A percentile compares a stretch with the other conserved stretches of the same genome.
phyloP scores from a whole-genome alignment of 2,797 vertebrate species.

The Leuciscus waleckii region DNA sequence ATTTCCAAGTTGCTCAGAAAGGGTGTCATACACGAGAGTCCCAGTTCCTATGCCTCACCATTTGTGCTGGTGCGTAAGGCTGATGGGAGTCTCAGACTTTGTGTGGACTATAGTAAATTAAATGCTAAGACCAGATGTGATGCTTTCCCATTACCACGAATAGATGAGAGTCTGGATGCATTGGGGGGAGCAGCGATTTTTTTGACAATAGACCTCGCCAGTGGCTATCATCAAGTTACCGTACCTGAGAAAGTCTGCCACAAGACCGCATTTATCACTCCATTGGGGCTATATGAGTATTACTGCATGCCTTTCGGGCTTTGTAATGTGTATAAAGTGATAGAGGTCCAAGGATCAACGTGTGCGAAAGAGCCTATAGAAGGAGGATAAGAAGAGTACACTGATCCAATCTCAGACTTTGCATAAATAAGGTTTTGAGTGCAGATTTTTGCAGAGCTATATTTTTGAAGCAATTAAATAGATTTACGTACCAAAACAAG shows the following conservation, averaged over 20 bases:
- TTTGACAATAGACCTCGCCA: neutral
- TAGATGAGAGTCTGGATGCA: neutral
- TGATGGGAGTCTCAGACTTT: neutral
- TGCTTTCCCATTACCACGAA: neutral
- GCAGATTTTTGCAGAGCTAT: too few relatives aligned
- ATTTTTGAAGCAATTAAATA: too few relatives aligned
- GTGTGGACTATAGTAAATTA: neutral
- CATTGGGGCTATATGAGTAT: neutral
- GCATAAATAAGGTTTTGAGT: too few relatives aligned
- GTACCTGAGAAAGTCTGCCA: neutral
- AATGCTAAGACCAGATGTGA: too few relatives aligned
- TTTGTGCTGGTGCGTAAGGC: neutral
- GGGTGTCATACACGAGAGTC: neutral
- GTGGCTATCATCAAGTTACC: neutral
- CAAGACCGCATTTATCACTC: neutral
- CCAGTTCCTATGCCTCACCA: neutral
- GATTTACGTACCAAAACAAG: too few relatives aligned
- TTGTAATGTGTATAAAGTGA: neutral
- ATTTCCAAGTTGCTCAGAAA: neutral
- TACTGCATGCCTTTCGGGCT: neutral
- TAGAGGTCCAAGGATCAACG: too few relatives aligned
- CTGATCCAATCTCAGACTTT: too few relatives aligned
- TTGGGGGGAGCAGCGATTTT: neutral
- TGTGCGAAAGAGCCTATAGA: too few relatives aligned
- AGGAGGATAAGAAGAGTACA: too few relatives aligned